Evolutionary conservation across 2,797 vertebrate species (phyloP).

Genomic region (Staurois parvus): DNA sequence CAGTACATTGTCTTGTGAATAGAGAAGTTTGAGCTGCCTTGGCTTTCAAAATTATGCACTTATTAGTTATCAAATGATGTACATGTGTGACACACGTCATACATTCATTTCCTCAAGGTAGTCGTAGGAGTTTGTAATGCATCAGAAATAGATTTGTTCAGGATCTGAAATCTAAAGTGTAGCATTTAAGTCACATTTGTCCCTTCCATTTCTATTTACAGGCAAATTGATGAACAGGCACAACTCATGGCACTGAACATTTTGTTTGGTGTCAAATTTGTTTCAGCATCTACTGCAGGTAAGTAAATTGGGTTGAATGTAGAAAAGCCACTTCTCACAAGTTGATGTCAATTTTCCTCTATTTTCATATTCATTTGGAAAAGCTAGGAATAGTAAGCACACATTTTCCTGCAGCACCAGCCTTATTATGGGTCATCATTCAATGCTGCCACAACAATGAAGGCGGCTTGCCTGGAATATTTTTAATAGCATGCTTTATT

Average conservation of each 20-base stretch:
- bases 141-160: not conserved
- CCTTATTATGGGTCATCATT: slow-evolving; percentile 44
- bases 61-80: not conserved
- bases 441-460: slow-evolving; percentile 17
- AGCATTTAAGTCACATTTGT: not conserved
- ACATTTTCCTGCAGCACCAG: slow-evolving; percentile 7
- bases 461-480: slow-evolving; percentile 25
- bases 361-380: slow-evolving; percentile 31
- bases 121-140: not conserved
- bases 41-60: not conserved
- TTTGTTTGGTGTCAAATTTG: slow-evolving; percentile 18
- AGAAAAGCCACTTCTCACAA: slow-evolving; percentile 14
- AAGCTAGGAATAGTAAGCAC: slow-evolving; percentile 29
- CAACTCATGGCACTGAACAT: not conserved
- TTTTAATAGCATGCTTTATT: slow-evolving; percentile 62
- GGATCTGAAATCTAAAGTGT: not conserved
- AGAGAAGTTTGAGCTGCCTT: not conserved
- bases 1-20: not conserved
- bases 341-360: slow-evolving; percentile 40
- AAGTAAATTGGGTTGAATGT: slow-evolving; percentile 32
- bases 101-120: not conserved
- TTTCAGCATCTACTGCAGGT: slow-evolving; percentile 22
- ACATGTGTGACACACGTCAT: not conserved
- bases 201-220: slow-evolving; percentile 11
- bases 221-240: slow-evolving; percentile 19